phyloP scores from a whole-genome alignment of 2,888 invertebrate species.

The Cenopis cana region DNA sequence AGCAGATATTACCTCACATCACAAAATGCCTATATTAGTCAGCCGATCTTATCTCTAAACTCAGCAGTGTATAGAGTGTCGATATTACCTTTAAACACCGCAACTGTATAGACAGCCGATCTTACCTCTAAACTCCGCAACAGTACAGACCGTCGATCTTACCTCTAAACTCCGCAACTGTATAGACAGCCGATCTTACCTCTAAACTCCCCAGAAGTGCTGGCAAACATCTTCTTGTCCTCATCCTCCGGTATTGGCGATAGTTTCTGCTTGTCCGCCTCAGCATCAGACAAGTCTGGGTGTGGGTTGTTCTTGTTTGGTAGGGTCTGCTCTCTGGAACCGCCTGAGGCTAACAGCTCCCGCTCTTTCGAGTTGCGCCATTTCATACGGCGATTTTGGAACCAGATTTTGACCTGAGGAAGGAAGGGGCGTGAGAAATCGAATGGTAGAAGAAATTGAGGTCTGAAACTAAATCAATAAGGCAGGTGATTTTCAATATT shows the following conservation, averaged over 20 bases:
- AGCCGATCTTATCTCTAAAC: neutral
- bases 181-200: conserved; percentile 17
- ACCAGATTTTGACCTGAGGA: conserved; percentile 89
- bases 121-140: neutral
- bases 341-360: conserved; percentile 96
- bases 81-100: too few species aligned
- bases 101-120: neutral
- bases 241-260: conserved; percentile 82
- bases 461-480: too few species aligned
- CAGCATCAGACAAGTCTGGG: conserved; percentile 96
- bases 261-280: conserved; percentile 90
- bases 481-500: too few species aligned
- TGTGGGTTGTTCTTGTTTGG: conserved; percentile 99
- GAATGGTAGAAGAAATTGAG: neutral
- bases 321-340: conserved; percentile 96
- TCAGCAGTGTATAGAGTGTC: neutral
- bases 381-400: conserved; percentile 99
- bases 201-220: conserved; percentile 58
- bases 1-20: neutral
- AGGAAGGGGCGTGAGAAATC: conserved; percentile 32
- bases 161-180: neutral
- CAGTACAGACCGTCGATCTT: neutral
- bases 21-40: neutral
- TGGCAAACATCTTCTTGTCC: conserved; percentile 69
- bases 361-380: conserved; percentile 99